A percentile compares a stretch with the other conserved stretches of the same genome.
Conservation (phyloP, 2,888 invertebrate genomes). For the Eupithecia inturbata region DNA sequence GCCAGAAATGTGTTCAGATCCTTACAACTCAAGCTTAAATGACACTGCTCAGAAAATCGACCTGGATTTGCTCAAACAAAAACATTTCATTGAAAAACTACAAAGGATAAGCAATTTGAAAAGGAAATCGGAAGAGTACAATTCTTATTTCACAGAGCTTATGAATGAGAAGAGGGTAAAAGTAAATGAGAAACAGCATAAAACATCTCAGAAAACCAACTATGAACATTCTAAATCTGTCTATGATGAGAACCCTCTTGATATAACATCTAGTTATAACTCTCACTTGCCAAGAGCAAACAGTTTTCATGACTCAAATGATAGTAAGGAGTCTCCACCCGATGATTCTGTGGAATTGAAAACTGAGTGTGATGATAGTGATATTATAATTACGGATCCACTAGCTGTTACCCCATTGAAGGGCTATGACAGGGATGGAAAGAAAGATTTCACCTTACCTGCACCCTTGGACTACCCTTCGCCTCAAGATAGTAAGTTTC, state of each 20-base stretch:
- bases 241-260: conserved; percentile 71
- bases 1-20: conserved; percentile 67
- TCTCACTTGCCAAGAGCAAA: conserved; percentile 58
- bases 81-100: conserved; percentile 76
- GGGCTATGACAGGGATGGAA: conserved; percentile 70
- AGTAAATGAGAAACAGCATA: conserved; percentile 63
- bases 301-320: conserved; percentile 58
- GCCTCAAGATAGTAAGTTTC: conserved; percentile 80
- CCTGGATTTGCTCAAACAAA: conserved; percentile 69
- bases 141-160: conserved; percentile 72
- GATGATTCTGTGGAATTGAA: conserved; percentile 69
- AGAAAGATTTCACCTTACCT: conserved; percentile 63
- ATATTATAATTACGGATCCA: conserved; percentile 76
- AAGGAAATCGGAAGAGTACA: conserved; percentile 80
- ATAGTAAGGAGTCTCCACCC: conserved; percentile 59
- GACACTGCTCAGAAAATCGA: conserved; percentile 64
- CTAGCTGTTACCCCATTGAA: conserved; percentile 69
- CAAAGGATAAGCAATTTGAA: conserved; percentile 76
- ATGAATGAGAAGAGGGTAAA: conserved; percentile 75
- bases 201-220: conserved; percentile 56
- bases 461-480: conserved; percentile 67
- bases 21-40: conserved; percentile 59
- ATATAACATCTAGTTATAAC: conserved; percentile 66
- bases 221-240: conserved; percentile 69
- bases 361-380: conserved; percentile 79